Evolutionary conservation across 2,113 vertebrate genomes (phyloP), one percentile per base, ranked within the genome.

Genomic region (Chaenocephalus aceratus): DNA sequence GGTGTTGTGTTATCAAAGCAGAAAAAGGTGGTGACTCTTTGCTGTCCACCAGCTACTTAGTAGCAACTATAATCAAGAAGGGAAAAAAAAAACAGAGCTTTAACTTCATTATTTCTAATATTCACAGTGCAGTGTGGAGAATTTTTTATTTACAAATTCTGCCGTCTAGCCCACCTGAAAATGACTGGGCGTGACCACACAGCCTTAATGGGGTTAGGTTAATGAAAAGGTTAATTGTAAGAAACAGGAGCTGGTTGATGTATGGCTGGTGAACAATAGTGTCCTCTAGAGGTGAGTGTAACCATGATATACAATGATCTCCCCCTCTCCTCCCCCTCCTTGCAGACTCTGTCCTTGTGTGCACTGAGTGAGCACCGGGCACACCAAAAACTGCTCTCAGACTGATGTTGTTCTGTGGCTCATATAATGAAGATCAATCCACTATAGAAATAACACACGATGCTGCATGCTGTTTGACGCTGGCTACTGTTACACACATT

Each of bases 201-300:
- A 44, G 76, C 56, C 65, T 76, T 90, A 84, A 91, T 89, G 80
- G 85, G 85, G 77, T 80, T 79, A 63, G 86, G 86, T 83, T 91
- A 83, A 88, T 92, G 86, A 84, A 72, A 80, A 88, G 90, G 86
- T 92, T 89, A 88, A 90, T 91, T 90, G 71, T 72, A 53, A 86
- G 85, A 78, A 84, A 56, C 78, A 71, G 69, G 68, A 63, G 68
- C 80, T 66, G 63, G 49, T 73, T 89, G 88, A 90, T 88, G 87
- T 89, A 90, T 93, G 91, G 92, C 88, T 86, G 80, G 87, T 94
- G 94, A 93, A 91, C 94, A 95, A 94, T 94, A 94, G 92, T 93
- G 93, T 94, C 95, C 94, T 93, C 94, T 95, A 94, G 94, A 94
- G 92, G 94, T 91, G 92, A 92, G 84, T 86, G 80, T 54, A 84